Base-by-base conservation (phyloP, 2,797 vertebrate genomes). In the Argyrosomus regius region DNA sequence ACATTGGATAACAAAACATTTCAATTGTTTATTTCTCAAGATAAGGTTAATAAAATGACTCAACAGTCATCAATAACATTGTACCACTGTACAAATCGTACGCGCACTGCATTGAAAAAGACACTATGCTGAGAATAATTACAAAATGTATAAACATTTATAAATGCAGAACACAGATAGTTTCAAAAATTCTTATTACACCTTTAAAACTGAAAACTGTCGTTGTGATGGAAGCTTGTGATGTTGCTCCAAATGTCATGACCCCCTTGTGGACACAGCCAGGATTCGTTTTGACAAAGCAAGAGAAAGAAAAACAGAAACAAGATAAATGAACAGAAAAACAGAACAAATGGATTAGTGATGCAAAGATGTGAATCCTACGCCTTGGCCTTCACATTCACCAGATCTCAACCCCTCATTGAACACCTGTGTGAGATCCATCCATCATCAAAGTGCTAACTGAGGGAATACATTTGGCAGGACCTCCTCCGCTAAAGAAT, bases 361-460 rank as follows among this genome's bases (percentile, higher is more conserved):
- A 53, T 14, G 24, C 31, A 62, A 81, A 54, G 16, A 72, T 16
- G 24, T 57, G 53, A 77, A 68, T 73, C 50, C 57, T 39, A 24
- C 20, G 22, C 26, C 9, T 39, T 16, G 61, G 52, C 28, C 56
- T 49, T 64, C 45, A 5, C 68, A 58, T 48, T 18, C 22, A 39
- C 49, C 64, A 17, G 28, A 52, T 52, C 59, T 16, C 59, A 50
- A 61, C 16, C 0, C 22, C 59, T 61, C 59, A 48, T 28, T 50
- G 35, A 74, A 75, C 60, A 71, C 59, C 59, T 70, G 66, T 41
- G 45, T 39, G 50, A 62, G 43, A 49, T 35, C 50, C 52, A 64
- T 64, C n/a, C 59, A 9, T 43, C 59, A 61, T 61, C n/a, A 61
- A 61, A 61, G 58, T 12, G 13, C 58, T 22, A 41, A 60, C 35